phyloP scores from a whole-genome alignment of 2,797 vertebrate species.

The Ispidina picta region DNA sequence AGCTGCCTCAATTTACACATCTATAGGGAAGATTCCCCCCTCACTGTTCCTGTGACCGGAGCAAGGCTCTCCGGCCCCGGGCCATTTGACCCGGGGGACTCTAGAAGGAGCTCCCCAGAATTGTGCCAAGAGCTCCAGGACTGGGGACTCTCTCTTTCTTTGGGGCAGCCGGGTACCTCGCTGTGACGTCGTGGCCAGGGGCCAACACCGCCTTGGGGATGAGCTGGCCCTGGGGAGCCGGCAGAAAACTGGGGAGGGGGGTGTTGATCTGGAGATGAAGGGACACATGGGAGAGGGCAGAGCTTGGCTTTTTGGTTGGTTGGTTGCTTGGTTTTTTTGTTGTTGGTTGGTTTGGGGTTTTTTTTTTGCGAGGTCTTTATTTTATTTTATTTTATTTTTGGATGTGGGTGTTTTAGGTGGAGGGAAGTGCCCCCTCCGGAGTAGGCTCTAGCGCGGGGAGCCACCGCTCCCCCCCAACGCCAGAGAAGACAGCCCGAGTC shows the following conservation, averaged over 20 bases:
- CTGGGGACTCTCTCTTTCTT: rapidly evolving
- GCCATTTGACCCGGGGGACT: rapidly evolving
- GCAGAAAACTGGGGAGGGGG: background rate
- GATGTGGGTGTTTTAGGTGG: rapidly evolving
- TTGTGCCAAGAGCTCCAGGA: rapidly evolving
- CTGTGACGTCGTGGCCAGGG: too few species aligned
- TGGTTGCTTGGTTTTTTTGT: background rate
- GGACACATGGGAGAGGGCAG: background rate
- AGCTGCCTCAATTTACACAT: background rate
- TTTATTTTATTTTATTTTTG: background rate
- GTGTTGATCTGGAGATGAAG: background rate
- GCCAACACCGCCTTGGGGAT: background rate
- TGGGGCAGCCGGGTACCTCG: background rate
- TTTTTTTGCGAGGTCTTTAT: background rate
- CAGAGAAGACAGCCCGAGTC: too few species aligned
- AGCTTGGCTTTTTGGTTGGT: background rate
- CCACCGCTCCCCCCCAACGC: background rate
- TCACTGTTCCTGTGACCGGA: rapidly evolving
- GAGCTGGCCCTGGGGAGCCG: background rate
- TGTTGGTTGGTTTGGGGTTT: background rate
- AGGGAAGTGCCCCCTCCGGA: background rate
- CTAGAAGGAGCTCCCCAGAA: background rate
- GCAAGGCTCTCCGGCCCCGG: rapidly evolving
- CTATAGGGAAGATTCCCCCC: background rate
- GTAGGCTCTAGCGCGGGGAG: background rate